Percentiles rank a stretch among this genome's conserved stretches.
These are phyloP conservation scores for Stercorarius parasiticus DNA, from an alignment of 2,113 vertebrate genomes.

Conservation along the genomic window DNA sequence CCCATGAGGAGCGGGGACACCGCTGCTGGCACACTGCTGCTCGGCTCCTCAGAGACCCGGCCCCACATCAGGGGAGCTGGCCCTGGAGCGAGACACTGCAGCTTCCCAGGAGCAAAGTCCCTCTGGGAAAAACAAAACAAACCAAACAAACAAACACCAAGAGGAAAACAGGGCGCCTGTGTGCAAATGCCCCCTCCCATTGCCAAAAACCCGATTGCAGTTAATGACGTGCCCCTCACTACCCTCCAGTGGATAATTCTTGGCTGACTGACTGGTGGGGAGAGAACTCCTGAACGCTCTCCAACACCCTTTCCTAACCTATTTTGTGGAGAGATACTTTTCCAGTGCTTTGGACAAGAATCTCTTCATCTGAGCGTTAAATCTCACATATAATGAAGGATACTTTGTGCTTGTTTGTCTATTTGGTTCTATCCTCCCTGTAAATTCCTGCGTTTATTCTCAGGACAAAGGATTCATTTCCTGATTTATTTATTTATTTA, in stretches of 20 bases:
- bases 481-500: background rate
- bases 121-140: background rate
- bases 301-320: background rate
- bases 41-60: background rate
- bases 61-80: background rate
- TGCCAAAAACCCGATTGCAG: background rate
- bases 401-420: background rate
- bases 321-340: background rate
- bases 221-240: background rate
- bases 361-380: background rate
- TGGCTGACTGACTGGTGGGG: background rate
- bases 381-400: background rate
- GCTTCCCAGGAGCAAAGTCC: background rate
- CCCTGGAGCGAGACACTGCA: background rate
- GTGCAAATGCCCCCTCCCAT: background rate
- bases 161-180: background rate
- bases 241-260: background rate
- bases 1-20: background rate
- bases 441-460: background rate
- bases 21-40: fast-evolving
- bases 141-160: background rate
- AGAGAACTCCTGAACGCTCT: background rate
- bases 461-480: background rate
- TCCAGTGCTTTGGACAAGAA: background rate
- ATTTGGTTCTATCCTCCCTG: background rate